These are phyloP conservation scores for Hemibagrus wyckioides DNA, from an alignment of 2,113 vertebrate genomes.

Conservation along the genomic window DNA sequence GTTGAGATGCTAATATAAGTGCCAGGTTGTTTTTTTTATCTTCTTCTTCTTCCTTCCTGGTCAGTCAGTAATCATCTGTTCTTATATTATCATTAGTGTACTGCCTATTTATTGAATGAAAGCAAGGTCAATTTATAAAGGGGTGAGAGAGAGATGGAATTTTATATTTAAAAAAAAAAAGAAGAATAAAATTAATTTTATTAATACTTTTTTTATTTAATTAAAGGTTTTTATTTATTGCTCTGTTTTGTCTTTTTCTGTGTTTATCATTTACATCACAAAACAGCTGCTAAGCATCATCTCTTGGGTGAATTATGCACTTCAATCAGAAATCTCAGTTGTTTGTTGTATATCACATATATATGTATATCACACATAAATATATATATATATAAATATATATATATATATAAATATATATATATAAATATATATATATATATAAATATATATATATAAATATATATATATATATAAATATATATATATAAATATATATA, in stretches of 20 bases:
- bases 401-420: too few species aligned
- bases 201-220: background rate
- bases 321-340: too few species aligned
- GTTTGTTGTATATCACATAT: too few species aligned
- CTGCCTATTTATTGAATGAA: background rate
- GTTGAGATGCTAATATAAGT: slow-evolving; percentile 12
- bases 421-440: too few species aligned
- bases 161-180: background rate
- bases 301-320: too few species aligned
- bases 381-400: too few species aligned
- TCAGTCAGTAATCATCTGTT: background rate
- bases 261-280: too few species aligned
- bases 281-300: too few species aligned
- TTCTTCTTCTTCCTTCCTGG: background rate
- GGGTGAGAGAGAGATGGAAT: background rate
- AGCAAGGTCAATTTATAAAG: background rate
- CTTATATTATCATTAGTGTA: background rate
- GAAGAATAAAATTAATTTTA: background rate
- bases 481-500: too few species aligned
- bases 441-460: too few species aligned
- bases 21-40: slow-evolving; percentile 32
- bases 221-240: background rate
- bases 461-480: too few species aligned
- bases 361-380: too few species aligned
- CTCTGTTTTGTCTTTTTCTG: background rate